Conservation (phyloP, 1,140 invertebrate genomes). For the Anthonomus grandis region DNA sequence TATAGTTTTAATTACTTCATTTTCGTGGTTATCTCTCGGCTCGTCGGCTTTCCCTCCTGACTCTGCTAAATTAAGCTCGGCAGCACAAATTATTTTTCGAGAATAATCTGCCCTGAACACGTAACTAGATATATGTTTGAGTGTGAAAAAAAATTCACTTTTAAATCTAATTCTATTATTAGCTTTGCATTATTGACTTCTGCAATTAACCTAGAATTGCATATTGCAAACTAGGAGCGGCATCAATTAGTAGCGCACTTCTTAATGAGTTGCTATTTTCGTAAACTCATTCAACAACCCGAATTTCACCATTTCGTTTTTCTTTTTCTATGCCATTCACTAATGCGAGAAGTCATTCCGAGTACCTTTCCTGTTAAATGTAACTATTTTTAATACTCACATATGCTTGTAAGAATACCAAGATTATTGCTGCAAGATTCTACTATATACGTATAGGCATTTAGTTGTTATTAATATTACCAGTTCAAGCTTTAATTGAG, state of each 20-base stretch:
- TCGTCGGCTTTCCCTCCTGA: too few relatives aligned
- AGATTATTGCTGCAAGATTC: too few relatives aligned
- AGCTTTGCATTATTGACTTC: neutral
- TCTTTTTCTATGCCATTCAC: constrained; percentile 7
- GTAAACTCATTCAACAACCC: constrained; percentile 10
- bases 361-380: too few relatives aligned
- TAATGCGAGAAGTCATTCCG: constrained; percentile 12
- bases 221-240: too few relatives aligned
- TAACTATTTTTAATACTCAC: too few relatives aligned
- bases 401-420: too few relatives aligned
- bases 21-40: constrained; percentile 44
- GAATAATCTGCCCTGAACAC: too few relatives aligned
- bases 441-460: too few relatives aligned
- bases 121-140: too few relatives aligned
- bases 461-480: too few relatives aligned
- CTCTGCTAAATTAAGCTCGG: constrained; percentile 39
- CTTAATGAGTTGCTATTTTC: constrained; percentile 13
- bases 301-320: constrained; percentile 11
- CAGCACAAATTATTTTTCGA: constrained; percentile 19
- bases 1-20: constrained; percentile 52
- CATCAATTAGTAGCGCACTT: neutral
- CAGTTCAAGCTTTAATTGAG: constrained; percentile 16
- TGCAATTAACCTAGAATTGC: neutral
- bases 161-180: too few relatives aligned
- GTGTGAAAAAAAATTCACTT: too few relatives aligned